A percentile compares a stretch with the other conserved stretches of the same genome.
Conservation (phyloP, 2,888 invertebrate genomes). For the Drosophila paracracens region DNA sequence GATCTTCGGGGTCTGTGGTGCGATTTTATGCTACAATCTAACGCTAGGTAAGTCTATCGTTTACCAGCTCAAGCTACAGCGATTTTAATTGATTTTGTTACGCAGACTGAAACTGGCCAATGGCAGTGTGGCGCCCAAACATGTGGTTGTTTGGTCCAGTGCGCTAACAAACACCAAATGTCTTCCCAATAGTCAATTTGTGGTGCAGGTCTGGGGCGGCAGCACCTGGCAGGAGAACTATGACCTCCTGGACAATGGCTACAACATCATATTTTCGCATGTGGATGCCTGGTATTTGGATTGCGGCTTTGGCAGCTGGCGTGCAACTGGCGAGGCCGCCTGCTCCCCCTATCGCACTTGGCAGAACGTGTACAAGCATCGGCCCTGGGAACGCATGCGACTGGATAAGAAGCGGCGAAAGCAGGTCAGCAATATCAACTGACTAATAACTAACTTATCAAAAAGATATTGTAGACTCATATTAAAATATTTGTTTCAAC, state of each 20-base stretch:
- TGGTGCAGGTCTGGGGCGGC: conserved; percentile 93
- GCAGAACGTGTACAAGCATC: conserved; percentile 94
- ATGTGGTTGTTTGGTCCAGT: conserved; percentile 91
- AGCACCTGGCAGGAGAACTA: conserved; percentile 93
- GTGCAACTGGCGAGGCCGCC: conserved; percentile 91
- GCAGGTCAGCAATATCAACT: conserved; percentile 70
- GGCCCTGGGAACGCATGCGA: conserved; percentile 89
- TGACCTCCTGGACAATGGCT: conserved; percentile 91
- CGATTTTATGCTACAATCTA: conserved; percentile 89
- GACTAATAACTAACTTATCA: neutral
- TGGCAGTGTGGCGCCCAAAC: conserved; percentile 81
- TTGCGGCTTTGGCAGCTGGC: conserved; percentile 94
- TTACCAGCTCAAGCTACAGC: too few relatives aligned
- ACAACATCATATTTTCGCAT: conserved; percentile 92
- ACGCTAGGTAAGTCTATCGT: conserved; percentile 84
- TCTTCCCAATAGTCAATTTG: conserved; percentile 87
- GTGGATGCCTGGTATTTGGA: conserved; percentile 96
- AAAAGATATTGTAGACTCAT: neutral
- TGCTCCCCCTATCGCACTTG: conserved; percentile 95
- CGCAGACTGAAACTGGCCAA: conserved; percentile 84
- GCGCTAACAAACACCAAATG: conserved; percentile 91
- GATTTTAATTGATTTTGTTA: neutral
- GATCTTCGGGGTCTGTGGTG: conserved; percentile 92
- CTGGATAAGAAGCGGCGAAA: conserved; percentile 82
- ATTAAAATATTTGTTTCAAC: neutral